Conservation (phyloP, 1,140 invertebrate species). For the Psix sp. region DNA sequence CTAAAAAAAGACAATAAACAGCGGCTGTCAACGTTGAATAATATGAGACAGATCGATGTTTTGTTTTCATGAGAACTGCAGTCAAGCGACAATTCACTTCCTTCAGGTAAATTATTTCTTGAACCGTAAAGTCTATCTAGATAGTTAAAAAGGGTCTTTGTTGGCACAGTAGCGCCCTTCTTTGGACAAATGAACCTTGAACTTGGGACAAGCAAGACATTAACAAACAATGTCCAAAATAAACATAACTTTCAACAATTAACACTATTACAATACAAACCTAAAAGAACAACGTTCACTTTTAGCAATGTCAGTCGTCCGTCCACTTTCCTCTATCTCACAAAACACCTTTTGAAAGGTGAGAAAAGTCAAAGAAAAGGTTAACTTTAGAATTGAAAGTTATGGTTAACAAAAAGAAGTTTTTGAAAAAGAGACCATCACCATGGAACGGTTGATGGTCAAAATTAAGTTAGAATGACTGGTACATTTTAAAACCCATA, state of each 20-base stretch:
- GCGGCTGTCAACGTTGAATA: conserved; percentile 15
- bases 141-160: conserved; percentile 34
- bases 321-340: too few species aligned
- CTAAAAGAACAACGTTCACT: too few species aligned
- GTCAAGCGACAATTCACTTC: conserved; percentile 57
- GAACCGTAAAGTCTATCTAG: conserved; percentile 53
- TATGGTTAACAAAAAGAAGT: too few species aligned
- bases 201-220: conserved; percentile 7
- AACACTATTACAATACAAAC: too few species aligned
- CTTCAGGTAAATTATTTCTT: conserved; percentile 50
- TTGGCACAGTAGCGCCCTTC: conserved; percentile 12
- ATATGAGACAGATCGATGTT: conserved; percentile 17
- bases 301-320: too few species aligned
- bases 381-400: too few species aligned
- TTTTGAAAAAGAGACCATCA: too few species aligned
- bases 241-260: neutral
- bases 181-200: conserved; percentile 1
- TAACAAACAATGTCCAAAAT: conserved; percentile 11
- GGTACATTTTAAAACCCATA: too few species aligned
- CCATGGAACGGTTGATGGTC: too few species aligned
- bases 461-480: too few species aligned
- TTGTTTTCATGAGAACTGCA: conserved; percentile 54
- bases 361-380: too few species aligned
- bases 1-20: neutral
- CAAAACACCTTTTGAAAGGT: too few species aligned